Evolutionary conservation across 2,797 vertebrate genomes (phyloP).

Genomic region (Mus minutoides): DNA sequence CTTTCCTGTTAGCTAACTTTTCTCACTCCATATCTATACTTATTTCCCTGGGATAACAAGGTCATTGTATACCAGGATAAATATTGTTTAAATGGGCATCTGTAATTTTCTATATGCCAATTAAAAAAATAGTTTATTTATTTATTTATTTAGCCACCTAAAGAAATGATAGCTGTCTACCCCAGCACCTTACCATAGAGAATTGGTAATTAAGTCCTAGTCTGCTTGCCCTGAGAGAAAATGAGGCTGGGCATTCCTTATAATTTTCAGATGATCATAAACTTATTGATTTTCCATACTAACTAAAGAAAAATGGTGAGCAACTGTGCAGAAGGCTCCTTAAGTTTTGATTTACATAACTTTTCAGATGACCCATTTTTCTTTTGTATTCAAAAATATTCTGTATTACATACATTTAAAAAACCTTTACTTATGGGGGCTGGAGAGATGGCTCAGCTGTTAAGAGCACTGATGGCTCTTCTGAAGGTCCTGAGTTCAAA

Average conservation of each 20-base stretch:
- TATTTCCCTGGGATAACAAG: background rate
- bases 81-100: background rate
- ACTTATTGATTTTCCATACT: background rate
- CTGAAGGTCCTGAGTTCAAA: too few species aligned
- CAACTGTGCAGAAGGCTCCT: background rate
- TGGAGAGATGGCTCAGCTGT: too few species aligned
- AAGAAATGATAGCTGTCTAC: background rate
- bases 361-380: background rate
- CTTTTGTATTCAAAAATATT: background rate
- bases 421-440: background rate
- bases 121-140: background rate
- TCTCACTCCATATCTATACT: background rate
- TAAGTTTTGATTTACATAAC: background rate
- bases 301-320: background rate
- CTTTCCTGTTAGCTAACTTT: background rate
- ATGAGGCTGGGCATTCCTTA: background rate
- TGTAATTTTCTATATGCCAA: background rate
- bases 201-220: background rate
- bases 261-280: background rate
- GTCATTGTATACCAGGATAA: background rate
- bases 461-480: too few species aligned
- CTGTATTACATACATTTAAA: background rate
- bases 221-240: background rate
- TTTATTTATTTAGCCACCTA: background rate
- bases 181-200: background rate